Percentiles rank a stretch among this genome's conserved stretches.
Conservation (phyloP, 2,797 vertebrate genomes). For the Leucoraja ocellata region DNA sequence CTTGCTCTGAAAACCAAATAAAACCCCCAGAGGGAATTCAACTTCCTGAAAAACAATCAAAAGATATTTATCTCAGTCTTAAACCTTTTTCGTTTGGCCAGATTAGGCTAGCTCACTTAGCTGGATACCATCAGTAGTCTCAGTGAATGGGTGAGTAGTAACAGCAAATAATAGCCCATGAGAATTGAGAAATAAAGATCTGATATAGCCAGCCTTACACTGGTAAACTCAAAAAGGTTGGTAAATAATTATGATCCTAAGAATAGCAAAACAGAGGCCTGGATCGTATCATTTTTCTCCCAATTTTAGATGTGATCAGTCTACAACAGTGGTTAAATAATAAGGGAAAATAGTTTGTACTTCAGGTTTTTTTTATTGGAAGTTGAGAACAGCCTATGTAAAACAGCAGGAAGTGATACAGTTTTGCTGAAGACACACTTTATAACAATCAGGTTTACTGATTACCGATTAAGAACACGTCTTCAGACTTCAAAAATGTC, state of each 20-base stretch:
- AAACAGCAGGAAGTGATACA: slow-evolving; percentile 33
- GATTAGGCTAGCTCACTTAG: background rate
- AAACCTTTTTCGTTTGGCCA: background rate
- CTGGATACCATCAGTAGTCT: background rate
- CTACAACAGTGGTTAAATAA: background rate
- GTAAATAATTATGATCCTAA: background rate
- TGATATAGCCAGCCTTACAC: background rate
- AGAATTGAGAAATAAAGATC: background rate
- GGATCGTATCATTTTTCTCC: background rate
- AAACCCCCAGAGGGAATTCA: background rate
- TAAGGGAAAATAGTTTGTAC: background rate
- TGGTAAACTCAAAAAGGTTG: background rate
- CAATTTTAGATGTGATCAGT: background rate
- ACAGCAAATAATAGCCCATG: background rate
- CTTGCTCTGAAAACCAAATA: background rate
- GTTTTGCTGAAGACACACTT: slow-evolving; percentile 29
- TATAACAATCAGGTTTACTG: slow-evolving; percentile 19
- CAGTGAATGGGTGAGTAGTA: background rate
- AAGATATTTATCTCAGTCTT: background rate
- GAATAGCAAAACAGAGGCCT: background rate
- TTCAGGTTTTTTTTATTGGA: slow-evolving; percentile 24
- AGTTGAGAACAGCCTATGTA: slow-evolving; percentile 33
- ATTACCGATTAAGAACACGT: slow-evolving; percentile 10
- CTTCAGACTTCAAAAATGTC: background rate
- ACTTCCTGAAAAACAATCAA: background rate